phyloP scores from a whole-genome alignment of 2,888 invertebrate genomes.

The Chouioia cunea region DNA sequence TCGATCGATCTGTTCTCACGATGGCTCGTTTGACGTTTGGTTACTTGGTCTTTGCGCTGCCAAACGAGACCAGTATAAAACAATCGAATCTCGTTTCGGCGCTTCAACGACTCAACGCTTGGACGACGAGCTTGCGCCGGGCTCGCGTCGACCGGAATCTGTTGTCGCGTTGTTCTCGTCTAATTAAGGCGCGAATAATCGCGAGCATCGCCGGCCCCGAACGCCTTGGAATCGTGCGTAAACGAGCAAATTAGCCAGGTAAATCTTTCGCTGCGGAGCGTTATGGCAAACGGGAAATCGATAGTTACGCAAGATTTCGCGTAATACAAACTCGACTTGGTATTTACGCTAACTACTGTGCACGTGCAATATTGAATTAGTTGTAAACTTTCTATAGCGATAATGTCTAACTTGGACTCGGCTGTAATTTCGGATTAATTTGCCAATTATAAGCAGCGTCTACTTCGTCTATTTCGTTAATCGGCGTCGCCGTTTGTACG shows the following conservation, averaged over 20 bases:
- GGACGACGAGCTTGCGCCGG: no score
- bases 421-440: background rate
- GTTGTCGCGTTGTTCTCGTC: no score
- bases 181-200: conserved; percentile 43
- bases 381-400: background rate
- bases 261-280: no score
- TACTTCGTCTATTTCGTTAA: no score
- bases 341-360: conserved; percentile 11
- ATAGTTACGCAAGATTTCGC: conserved; percentile 29
- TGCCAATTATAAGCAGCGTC: background rate
- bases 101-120: no score
- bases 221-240: no score
- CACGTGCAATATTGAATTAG: conserved; percentile 17
- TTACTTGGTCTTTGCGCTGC: conserved; percentile 46
- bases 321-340: background rate
- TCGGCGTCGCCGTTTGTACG: background rate
- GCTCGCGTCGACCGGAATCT: no score
- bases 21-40: conserved; percentile 45
- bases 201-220: conserved; percentile 25
- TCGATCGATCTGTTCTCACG: conserved; percentile 47
- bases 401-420: background rate
- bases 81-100: conserved; percentile 46
- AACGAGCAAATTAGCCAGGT: no score
- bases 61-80: conserved; percentile 42
- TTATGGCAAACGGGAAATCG: conserved; percentile 26